Conservation (phyloP, 2,888 invertebrate species). For the Campopleginae sp. region DNA sequence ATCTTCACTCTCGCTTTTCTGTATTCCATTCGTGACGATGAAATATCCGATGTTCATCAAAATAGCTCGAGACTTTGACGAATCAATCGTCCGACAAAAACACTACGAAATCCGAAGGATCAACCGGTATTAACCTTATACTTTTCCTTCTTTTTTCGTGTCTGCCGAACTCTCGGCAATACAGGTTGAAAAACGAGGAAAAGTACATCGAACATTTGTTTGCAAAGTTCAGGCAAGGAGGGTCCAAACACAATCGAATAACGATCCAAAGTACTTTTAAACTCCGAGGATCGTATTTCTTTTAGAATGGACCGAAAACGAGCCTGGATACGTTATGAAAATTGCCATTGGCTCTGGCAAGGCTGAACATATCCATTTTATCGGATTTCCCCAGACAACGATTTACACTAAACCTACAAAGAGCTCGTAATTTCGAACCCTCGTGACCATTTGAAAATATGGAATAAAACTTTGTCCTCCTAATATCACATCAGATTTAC, state of each 20-base stretch:
- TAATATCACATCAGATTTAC: neutral
- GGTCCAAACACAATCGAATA: slow-evolving; percentile 32
- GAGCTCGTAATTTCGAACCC: neutral
- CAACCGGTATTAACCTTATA: slow-evolving; percentile 16
- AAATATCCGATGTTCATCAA: slow-evolving; percentile 21
- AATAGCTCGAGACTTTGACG: neutral
- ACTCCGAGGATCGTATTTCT: slow-evolving; percentile 20
- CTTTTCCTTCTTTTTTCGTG: neutral
- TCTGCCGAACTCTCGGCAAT: slow-evolving; percentile 19
- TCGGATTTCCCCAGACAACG: neutral
- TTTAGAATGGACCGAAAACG: slow-evolving; percentile 10
- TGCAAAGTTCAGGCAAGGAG: slow-evolving; percentile 3
- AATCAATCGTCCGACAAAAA: neutral
- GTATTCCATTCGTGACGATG: neutral
- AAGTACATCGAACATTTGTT: slow-evolving; percentile 3
- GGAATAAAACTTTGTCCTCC: neutral
- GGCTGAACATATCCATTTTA: slow-evolving; percentile 38
- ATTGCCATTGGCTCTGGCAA: slow-evolving; percentile 45
- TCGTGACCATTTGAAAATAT: slow-evolving; percentile 5
- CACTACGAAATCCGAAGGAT: neutral
- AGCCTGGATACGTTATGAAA: slow-evolving; percentile 41
- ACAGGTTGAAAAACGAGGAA: slow-evolving; percentile 26
- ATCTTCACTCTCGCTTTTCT: neutral
- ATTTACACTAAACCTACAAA: neutral
- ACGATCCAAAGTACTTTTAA: slow-evolving; percentile 40